phyloP scores from a whole-genome alignment of 2,797 vertebrate species.

The Tangara arthus region DNA sequence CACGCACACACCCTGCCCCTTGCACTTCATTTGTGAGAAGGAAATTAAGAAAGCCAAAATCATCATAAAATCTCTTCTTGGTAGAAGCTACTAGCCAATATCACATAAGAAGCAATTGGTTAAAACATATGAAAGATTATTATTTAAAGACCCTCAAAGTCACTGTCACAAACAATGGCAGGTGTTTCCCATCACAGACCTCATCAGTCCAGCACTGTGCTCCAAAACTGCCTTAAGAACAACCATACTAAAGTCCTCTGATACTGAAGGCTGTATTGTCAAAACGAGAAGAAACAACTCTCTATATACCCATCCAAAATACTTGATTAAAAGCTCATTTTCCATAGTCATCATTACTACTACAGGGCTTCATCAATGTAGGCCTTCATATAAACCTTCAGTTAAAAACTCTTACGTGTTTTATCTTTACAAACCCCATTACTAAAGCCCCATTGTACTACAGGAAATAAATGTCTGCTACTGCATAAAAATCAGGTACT shows the following conservation, averaged over 20 bases:
- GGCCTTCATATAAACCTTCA: background rate
- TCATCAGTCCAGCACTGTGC: background rate
- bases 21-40: background rate
- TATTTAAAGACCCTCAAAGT: background rate
- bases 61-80: background rate
- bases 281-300: background rate
- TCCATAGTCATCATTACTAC: background rate
- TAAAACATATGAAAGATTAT: background rate
- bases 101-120: background rate
- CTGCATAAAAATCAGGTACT: background rate
- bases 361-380: background rate
- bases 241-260: background rate
- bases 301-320: background rate
- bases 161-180: background rate
- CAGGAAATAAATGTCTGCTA: background rate
- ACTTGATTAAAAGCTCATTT: background rate
- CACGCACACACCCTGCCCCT: accelerated
- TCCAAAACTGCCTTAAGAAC: background rate
- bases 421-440: background rate
- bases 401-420: background rate
- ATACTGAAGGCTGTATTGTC: background rate
- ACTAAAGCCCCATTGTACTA: background rate
- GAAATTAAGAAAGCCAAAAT: background rate
- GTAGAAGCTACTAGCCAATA: background rate
- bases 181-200: background rate